These are phyloP conservation scores for Athetis lepigone DNA, from an alignment of 2,888 invertebrate genomes.

Conservation along the genomic window DNA sequence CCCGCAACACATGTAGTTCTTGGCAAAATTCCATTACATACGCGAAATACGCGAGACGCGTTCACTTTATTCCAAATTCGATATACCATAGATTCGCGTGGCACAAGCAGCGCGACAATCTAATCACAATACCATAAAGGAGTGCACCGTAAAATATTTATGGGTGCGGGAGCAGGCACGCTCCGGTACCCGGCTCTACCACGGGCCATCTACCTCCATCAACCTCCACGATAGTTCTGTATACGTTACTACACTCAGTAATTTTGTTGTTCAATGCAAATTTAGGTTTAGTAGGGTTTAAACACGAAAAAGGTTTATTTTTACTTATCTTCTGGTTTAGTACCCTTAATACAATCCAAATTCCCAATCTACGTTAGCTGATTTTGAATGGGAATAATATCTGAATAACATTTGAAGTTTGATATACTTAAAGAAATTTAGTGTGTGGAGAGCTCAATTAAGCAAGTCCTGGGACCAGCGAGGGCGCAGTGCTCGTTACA, in stretches of 20 bases:
- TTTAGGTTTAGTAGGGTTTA: constrained; percentile 46
- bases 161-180: constrained; percentile 80
- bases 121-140: constrained; percentile 85
- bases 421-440: constrained; percentile 74
- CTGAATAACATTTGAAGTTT: constrained; percentile 64
- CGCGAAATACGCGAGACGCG: constrained; percentile 69
- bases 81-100: constrained; percentile 80
- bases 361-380: neutral
- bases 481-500: constrained; percentile 81
- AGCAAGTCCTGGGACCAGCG: constrained; percentile 79
- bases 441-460: constrained; percentile 78
- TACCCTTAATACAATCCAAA: constrained; percentile 2
- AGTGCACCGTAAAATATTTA: constrained; percentile 87
- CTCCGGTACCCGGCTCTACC: constrained; percentile 77
- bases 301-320: constrained; percentile 51
- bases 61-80: constrained; percentile 80
- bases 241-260: constrained; percentile 51
- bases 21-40: constrained; percentile 61
- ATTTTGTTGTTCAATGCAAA: constrained; percentile 59
- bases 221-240: constrained; percentile 61
- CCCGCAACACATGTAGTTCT: constrained; percentile 56
- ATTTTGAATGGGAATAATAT: constrained; percentile 45
- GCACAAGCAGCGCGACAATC: constrained; percentile 79
- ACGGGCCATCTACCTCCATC: constrained; percentile 71
- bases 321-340: constrained; percentile 6